Conservation (phyloP, 2,797 vertebrate genomes). For the Phylloscopus collybita region DNA sequence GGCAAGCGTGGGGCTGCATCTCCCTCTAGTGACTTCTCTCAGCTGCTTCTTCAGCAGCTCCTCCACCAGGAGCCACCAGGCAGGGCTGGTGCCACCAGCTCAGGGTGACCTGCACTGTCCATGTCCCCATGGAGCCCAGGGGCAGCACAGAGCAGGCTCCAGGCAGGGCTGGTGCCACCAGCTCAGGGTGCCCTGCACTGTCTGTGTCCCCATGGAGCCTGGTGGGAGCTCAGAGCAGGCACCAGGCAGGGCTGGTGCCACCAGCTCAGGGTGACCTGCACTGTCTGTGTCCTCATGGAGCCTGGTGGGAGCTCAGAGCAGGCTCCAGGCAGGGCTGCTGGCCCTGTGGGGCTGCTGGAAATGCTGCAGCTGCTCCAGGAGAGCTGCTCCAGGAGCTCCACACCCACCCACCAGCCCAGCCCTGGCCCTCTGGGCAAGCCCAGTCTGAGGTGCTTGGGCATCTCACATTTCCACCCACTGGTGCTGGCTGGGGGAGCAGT, state of each 20-base stretch:
- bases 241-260: neutral
- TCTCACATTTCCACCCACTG: too few relatives aligned
- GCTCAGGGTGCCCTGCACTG: neutral
- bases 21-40: constrained; percentile 62
- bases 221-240: too few relatives aligned
- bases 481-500: neutral
- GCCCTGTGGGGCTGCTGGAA: accelerated
- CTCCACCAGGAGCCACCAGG: neutral
- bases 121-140: too few relatives aligned
- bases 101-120: neutral
- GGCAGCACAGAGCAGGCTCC: too few relatives aligned
- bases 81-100: neutral
- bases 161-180: neutral
- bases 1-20: constrained; percentile 22
- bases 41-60: neutral
- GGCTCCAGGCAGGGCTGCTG: neutral
- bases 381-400: neutral
- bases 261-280: neutral
- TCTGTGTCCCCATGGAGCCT: too few relatives aligned
- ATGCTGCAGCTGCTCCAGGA: neutral
- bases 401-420: neutral
- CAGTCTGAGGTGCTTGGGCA: neutral
- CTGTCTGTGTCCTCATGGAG: too few relatives aligned
- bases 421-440: neutral
- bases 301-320: too few relatives aligned